Evolutionary conservation across 2,113 vertebrate species (phyloP).

Genomic region (Grus americana): DNA sequence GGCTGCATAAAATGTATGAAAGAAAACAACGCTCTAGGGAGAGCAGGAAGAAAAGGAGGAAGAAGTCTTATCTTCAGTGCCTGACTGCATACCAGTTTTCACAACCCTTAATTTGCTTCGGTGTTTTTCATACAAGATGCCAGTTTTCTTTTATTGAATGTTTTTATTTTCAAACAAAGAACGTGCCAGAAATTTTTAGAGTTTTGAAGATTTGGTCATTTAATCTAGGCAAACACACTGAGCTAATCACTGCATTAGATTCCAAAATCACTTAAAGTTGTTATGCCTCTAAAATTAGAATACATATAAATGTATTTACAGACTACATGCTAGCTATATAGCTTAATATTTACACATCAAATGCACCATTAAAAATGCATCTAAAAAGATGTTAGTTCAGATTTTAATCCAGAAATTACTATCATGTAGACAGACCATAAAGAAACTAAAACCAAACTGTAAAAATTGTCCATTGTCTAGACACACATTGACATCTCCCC

Average conservation of each 20-base stretch:
- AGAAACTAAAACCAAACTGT: background rate
- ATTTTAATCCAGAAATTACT: background rate
- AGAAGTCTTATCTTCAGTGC: background rate
- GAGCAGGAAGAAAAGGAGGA: background rate
- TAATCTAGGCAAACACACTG: constrained; percentile 12
- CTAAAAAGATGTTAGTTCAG: background rate
- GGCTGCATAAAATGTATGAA: constrained; percentile 13
- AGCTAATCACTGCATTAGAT: constrained; percentile 28
- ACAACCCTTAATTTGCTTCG: background rate
- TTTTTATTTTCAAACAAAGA: constrained; percentile 48
- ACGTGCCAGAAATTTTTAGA: constrained; percentile 20
- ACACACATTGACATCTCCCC: background rate
- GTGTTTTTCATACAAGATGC: background rate
- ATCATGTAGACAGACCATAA: background rate
- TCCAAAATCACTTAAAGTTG: constrained; percentile 32
- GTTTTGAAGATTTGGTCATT: background rate
- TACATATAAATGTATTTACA: background rate
- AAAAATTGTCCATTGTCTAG: background rate
- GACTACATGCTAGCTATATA: background rate
- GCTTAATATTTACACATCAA: background rate
- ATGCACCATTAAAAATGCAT: background rate
- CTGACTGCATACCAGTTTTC: background rate
- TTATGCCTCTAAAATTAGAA: background rate
- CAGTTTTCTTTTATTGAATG: background rate
- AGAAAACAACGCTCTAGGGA: background rate